Evolutionary conservation across 2,888 invertebrate genomes (phyloP), one percentile per base, ranked within the genome.

Genomic region (Tenthredo notha): DNA sequence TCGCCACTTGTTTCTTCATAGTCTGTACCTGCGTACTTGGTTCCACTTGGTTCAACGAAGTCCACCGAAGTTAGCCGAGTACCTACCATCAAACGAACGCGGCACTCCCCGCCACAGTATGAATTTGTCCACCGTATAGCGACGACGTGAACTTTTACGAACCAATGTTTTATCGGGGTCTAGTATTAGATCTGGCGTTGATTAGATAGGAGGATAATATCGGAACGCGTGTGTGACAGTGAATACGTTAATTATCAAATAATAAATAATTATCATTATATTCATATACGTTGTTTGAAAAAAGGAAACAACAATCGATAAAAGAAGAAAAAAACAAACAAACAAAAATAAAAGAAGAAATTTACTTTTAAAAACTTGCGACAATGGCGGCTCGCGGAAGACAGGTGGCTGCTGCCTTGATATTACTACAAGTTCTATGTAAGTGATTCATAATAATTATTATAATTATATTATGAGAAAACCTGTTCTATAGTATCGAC

Each of bases 51-150:
- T 40, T 72, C 25, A 78, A 88, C 91, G 91, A 90, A 84, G 84
- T 74, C 67, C 47, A 18, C 88, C 91, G 91, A 91, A 88, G 87
- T 85, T 88, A 88, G 88, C 90, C 90, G 90, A 90, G 86, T 88
- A 88, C 86, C 86, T 86, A 65, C 29, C n/a, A 83, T 47, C 67
- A 83, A 70, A 65, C 67, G 67, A 83, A 88, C 87, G 90, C 88
- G 87, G 85, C 88, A 88, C 90, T 91, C 91, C 90, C 90, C 91
- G 90, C 90, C 90, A 90, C 93, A 93, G 93, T 93, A 89, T 86
- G 91, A 92, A 91, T 91, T 92, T 92, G 92, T 92, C 92, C 91
- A 91, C 91, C 91, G 92, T 90, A 89, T 90, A 90, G 91, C 87
- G 86, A 90, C 88, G 89, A 92, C 91, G 91, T 90, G 86, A 85